phyloP scores from a whole-genome alignment of 2,113 vertebrate genomes.

The cattle (Bos taurus) region ARS-UCD2.0 NC_037338.1:45066501-45067000 shows the following conservation, averaged over 20 bases:
- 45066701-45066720: background rate
- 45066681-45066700: background rate
- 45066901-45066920: background rate
- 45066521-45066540: background rate
- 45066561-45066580: background rate
- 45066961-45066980: background rate
- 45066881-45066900: background rate
- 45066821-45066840: background rate
- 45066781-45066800: background rate
- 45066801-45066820: background rate
- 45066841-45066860: background rate
- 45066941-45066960: background rate
- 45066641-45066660: background rate
- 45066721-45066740: background rate
- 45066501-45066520: background rate
- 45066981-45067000: background rate
- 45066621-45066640: background rate
- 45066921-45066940: background rate
- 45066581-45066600: background rate
- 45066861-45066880: background rate
- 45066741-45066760: background rate
- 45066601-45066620: background rate
- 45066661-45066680: accelerated
- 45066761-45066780: background rate
- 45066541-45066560: background rate